A percentile compares a stretch with the other conserved stretches of the same genome.
Evolutionary conservation across 1,140 invertebrate genomes (phyloP).

Genomic region (Ditylenchus dipsaci): DNA sequence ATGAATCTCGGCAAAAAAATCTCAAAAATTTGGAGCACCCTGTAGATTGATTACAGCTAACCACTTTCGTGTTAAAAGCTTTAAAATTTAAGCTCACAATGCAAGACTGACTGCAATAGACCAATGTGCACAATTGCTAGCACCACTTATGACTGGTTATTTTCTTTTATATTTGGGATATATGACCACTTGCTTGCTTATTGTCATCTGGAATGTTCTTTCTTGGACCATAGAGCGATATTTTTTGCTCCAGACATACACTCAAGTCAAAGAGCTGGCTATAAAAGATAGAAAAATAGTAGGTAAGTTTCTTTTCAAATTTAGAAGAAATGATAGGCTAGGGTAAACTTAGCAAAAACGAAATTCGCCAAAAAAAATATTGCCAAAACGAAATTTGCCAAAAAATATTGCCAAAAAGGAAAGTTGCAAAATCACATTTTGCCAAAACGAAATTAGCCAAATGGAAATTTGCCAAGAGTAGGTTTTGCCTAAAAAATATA

Average conservation of each 20-base stretch:
- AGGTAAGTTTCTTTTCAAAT: background rate
- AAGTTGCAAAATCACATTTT: no score
- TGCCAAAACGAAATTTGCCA: no score
- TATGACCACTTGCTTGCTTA: background rate
- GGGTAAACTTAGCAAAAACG: background rate
- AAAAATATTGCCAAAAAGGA: no score
- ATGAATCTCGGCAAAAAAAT: no score
- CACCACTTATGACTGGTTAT: conserved; percentile 1
- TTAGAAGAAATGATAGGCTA: background rate
- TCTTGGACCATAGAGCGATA: background rate
- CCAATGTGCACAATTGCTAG: background rate
- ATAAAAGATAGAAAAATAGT: background rate
- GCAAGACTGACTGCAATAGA: conserved; percentile 1
- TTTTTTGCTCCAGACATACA: background rate
- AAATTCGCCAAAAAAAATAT: no score
- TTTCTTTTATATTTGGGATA: background rate
- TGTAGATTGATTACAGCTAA: no score
- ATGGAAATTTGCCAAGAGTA: no score
- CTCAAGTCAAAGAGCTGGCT: background rate
- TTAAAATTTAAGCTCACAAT: background rate
- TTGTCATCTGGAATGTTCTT: conserved; percentile 11
- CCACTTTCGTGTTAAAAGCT: no score
- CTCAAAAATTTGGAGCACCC: no score
- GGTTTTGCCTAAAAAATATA: no score
- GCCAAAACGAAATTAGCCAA: no score